Conservation (phyloP, 1,140 invertebrate genomes). For the Diploscapter pachys region DNA sequence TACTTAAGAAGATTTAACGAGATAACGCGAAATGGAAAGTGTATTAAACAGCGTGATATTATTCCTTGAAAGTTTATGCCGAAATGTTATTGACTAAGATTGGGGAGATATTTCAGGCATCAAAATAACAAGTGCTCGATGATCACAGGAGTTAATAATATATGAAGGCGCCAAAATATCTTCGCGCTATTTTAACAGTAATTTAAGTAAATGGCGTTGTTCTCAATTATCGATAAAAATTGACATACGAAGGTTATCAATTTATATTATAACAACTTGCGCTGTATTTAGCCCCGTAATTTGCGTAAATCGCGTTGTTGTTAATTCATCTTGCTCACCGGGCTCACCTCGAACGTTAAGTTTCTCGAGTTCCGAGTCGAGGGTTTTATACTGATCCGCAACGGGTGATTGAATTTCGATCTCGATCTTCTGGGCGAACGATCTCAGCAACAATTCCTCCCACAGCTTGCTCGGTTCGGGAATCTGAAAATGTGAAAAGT, state of each 20-base stretch:
- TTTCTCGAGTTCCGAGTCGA: constrained; percentile 24
- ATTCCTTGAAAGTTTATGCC: too few species aligned
- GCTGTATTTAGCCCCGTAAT: neutral
- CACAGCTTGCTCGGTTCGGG: constrained; percentile 26
- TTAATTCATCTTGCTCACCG: too few species aligned
- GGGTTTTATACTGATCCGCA: constrained; percentile 19
- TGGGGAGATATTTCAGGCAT: too few species aligned
- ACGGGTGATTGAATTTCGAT: constrained; percentile 18
- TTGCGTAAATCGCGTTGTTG: neutral
- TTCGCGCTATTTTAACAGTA: neutral
- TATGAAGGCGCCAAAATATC: neutral
- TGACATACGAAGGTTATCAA: neutral
- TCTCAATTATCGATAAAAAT: neutral
- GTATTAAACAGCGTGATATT: too few species aligned
- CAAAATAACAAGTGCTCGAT: too few species aligned
- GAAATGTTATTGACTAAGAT: too few species aligned
- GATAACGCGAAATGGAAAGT: too few species aligned
- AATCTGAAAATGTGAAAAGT: neutral
- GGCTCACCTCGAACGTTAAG: constrained; percentile 26
- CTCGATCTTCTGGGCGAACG: constrained; percentile 29
- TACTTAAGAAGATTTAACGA: too few species aligned
- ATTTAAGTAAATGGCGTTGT: neutral
- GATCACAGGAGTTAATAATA: too few species aligned
- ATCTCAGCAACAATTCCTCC: constrained; percentile 30
- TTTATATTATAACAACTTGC: neutral